Percentiles rank a stretch among this genome's conserved stretches.
These are phyloP conservation scores for Formicarius rufipectus DNA, from an alignment of 2,113 vertebrate genomes.

Conservation along the genomic window DNA sequence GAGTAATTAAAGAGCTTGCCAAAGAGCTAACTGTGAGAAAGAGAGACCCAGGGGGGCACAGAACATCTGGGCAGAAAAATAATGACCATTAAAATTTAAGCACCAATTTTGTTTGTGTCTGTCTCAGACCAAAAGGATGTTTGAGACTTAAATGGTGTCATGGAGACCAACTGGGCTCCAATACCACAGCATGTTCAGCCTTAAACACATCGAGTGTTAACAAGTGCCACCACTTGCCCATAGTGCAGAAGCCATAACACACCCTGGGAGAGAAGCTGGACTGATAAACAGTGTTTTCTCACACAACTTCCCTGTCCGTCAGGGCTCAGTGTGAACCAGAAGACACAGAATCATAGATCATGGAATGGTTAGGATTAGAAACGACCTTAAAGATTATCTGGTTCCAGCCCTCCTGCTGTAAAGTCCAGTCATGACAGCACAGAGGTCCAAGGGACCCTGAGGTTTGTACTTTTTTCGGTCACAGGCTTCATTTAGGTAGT, in stretches of 20 bases:
- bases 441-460: neutral
- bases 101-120: neutral
- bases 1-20: neutral
- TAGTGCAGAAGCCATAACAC: neutral
- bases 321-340: neutral
- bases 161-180: neutral
- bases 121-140: neutral
- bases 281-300: neutral
- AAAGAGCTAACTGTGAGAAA: neutral
- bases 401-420: neutral
- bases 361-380: neutral
- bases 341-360: neutral
- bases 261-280: neutral
- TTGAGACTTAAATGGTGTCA: rapidly evolving
- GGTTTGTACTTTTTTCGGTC: neutral
- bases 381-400: no score
- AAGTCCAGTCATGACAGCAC: neutral
- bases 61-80: neutral
- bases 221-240: neutral
- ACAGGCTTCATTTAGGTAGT: neutral
- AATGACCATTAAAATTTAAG: neutral
- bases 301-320: rapidly evolving
- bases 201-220: neutral
- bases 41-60: neutral
- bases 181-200: rapidly evolving